Conservation (phyloP, 2,113 vertebrate species). For the Oplegnathus fasciatus region DNA sequence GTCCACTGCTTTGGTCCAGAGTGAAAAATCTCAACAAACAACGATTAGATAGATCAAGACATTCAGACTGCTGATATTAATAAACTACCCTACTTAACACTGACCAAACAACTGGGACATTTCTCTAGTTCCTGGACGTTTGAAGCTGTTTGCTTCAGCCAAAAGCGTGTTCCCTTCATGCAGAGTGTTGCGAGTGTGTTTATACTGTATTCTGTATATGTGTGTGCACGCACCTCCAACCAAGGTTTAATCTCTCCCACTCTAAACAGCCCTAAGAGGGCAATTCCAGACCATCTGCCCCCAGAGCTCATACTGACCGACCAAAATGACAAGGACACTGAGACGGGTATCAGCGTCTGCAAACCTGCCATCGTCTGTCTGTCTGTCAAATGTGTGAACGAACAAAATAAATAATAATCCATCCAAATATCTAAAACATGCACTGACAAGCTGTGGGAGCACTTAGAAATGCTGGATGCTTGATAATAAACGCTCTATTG, state of each 20-base stretch:
- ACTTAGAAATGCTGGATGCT: neutral
- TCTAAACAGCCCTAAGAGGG: slow-evolving; percentile 6
- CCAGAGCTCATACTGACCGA: neutral
- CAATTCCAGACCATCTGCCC: slow-evolving; percentile 12
- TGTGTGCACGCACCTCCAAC: neutral
- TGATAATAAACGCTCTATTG: neutral
- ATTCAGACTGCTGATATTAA: neutral
- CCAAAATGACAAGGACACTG: slow-evolving; percentile 14
- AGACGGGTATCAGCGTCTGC: neutral
- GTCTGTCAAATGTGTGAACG: neutral
- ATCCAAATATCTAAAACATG: neutral
- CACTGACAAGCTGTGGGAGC: too few relatives aligned
- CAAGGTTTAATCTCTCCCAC: slow-evolving; percentile 19
- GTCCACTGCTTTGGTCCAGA: neutral
- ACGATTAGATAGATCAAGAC: neutral
- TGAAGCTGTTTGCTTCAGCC: neutral
- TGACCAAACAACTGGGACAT: neutral
- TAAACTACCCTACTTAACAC: neutral
- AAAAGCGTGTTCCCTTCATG: neutral
- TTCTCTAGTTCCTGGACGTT: neutral
- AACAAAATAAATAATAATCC: neutral
- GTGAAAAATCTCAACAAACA: neutral
- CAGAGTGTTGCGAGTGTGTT: neutral
- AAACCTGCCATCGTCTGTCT: neutral
- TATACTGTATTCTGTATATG: neutral